Percentiles rank a stretch among this genome's conserved stretches.
phyloP scores from a whole-genome alignment of 92 coral and sea anemone genomes.

The Umimayanthus kanabou region DNA sequence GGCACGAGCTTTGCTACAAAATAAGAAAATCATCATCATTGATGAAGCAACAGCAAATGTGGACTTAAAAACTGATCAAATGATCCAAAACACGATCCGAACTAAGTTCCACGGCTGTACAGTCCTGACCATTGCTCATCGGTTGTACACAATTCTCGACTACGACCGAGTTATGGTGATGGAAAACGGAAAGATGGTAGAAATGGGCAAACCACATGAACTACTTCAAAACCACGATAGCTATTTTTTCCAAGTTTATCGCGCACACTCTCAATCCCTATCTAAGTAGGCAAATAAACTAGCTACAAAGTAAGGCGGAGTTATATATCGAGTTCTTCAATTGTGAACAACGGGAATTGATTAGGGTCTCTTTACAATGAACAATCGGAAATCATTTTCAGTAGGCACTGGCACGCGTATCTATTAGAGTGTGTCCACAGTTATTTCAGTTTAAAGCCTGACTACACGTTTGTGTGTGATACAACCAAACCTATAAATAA shows the following conservation, averaged over 20 bases:
- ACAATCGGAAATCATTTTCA: too few species aligned
- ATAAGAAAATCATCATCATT: slow-evolving; percentile 18
- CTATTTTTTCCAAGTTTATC: slow-evolving; percentile 20
- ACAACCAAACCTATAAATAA: too few species aligned
- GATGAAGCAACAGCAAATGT: slow-evolving; percentile 33
- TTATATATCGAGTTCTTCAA: too few species aligned
- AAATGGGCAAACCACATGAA: neutral
- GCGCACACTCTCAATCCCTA: neutral
- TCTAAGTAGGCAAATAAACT: neutral
- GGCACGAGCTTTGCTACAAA: slow-evolving; percentile 25
- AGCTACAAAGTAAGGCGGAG: neutral
- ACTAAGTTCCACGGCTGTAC: slow-evolving; percentile 23
- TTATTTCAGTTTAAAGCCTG: too few species aligned
- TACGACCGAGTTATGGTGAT: slow-evolving; percentile 27
- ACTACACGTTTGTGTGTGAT: too few species aligned
- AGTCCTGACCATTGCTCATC: slow-evolving; percentile 13
- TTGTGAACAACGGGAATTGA: too few species aligned
- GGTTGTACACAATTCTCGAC: slow-evolving; percentile 17
- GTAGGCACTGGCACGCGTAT: too few species aligned
- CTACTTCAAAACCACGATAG: slow-evolving; percentile 10
- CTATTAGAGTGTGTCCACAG: too few species aligned
- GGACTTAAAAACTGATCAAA: slow-evolving; percentile 15
- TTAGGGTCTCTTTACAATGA: too few species aligned
- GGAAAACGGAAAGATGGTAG: slow-evolving; percentile 14
- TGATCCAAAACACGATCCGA: slow-evolving; percentile 28